Evolutionary conservation across 2,113 vertebrate genomes (phyloP), one percentile per base, ranked within the genome.

Genomic region (Cynopterus brachyotis): DNA sequence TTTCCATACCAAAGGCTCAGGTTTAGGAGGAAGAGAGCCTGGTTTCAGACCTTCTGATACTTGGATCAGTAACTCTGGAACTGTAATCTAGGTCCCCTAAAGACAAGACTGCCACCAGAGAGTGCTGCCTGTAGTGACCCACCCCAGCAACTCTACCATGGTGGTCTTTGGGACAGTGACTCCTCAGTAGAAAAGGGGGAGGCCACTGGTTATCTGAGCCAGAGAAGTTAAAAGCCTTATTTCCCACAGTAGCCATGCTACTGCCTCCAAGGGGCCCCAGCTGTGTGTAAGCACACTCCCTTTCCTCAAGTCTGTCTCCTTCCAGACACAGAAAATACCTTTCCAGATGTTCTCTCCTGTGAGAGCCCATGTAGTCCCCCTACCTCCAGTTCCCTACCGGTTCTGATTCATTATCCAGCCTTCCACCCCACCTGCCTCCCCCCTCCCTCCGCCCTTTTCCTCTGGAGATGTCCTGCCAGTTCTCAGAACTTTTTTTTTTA

Each of bases 341-440:
- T 70, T 83, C 76, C 67, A 85, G 76, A 78, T 76, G 73, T 69
- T 79, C 20, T 30, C 24, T 85, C 17, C 76, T 81, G 30, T 86
- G 92, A 90, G 26, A n/a, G 9, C 57, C 59, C 53, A 30, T 37
- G 70, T 9, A 67, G 42, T 22, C 30, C 37, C 26, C 11, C 30
- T 4, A 26, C 20, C 9, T 89, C 72, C 0, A 0, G 22, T 47
- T 64, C 47, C 16, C 19, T 2, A 9, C 40, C 24, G 2, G 19
- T 93, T 94, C 89, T 91, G 81, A 42, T 93, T 96, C 76, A 13
- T 95, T 94, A 95, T 42, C 13, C 12, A 42, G 30, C 37, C 7
- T 72, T 93, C n/a, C n/a, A n/a, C n/a, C n/a, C n/a, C n/a, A n/a
- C n/a, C n/a, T n/a, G n/a, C n/a, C 37, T 19, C 0, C 15, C n/a